Conservation (phyloP, 2,797 vertebrate species). For the Leptatherina wallacei region DNA sequence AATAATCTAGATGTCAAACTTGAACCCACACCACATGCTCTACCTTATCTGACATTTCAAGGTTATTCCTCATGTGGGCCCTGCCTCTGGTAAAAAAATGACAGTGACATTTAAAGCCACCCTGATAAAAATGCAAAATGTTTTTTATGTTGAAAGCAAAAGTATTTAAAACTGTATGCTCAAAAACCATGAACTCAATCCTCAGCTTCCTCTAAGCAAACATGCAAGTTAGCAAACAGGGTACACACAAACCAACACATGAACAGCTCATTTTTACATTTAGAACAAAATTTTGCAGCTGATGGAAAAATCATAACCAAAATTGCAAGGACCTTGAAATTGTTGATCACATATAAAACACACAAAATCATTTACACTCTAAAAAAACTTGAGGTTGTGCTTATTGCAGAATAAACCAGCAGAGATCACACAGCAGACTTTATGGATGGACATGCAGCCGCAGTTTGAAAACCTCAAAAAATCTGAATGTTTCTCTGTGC, state of each 20-base stretch:
- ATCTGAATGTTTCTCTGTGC: conserved; percentile 25
- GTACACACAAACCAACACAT: not conserved
- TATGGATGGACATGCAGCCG: conserved; percentile 31
- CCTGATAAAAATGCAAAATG: conserved; percentile 12
- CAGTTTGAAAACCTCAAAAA: conserved; percentile 9
- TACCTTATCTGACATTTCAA: conserved; percentile 40
- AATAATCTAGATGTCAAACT: conserved; percentile 17
- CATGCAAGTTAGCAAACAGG: not conserved
- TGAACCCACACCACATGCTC: not conserved
- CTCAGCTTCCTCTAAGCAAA: not conserved
- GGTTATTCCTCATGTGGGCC: conserved; percentile 8
- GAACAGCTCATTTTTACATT: not conserved
- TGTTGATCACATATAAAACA: not conserved
- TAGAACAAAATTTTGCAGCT: not conserved
- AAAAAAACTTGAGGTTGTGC: not conserved
- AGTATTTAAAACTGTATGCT: not conserved
- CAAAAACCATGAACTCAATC: not conserved
- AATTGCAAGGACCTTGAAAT: not conserved
- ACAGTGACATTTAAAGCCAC: conserved; percentile 27
- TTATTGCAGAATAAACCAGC: conserved; percentile 5
- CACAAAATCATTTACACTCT: not conserved
- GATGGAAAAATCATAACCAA: not conserved
- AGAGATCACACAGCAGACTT: conserved; percentile 21
- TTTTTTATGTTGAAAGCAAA: not conserved
- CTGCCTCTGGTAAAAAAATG: conserved; percentile 7